Conservation (phyloP, 1,140 invertebrate genomes). For the Lepeophtheirus salmonis region DNA sequence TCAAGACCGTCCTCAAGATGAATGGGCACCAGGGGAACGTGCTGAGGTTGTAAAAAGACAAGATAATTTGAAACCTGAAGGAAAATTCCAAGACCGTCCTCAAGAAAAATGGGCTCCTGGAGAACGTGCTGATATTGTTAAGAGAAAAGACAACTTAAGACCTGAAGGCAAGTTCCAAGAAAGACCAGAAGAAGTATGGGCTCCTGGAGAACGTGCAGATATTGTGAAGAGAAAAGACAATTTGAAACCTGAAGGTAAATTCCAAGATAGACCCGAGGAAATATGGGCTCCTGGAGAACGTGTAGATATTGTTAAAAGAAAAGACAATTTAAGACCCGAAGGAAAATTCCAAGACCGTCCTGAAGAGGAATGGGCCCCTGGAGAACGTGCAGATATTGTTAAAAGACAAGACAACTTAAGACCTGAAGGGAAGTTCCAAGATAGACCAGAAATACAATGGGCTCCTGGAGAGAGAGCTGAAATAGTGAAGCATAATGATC, state of each 20-base stretch:
- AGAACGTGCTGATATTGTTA: constrained; percentile 29
- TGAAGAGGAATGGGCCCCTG: constrained; percentile 18
- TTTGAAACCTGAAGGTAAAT: constrained; percentile 23
- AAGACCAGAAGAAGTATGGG: constrained; percentile 21
- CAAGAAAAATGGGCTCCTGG: constrained; percentile 25
- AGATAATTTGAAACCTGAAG: constrained; percentile 8
- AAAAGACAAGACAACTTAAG: constrained; percentile 34
- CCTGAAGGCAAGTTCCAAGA: constrained; percentile 38
- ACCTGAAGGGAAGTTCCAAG: constrained; percentile 37
- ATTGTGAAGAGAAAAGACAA: constrained; percentile 18
- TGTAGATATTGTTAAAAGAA: constrained; percentile 20
- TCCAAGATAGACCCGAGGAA: constrained; percentile 25
- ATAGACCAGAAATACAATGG: constrained; percentile 22
- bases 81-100: constrained; percentile 26
- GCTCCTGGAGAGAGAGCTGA: constrained; percentile 22
- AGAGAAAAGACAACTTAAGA: constrained; percentile 34
- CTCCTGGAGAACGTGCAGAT: constrained; percentile 22
- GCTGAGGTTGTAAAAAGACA: constrained; percentile 22
- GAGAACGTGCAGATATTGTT: constrained; percentile 22
- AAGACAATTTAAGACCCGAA: constrained; percentile 25
- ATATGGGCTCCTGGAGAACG: constrained; percentile 25
- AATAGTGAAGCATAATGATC: constrained; percentile 17
- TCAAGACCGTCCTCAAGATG: constrained; percentile 18
- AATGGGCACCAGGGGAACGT: constrained; percentile 15
- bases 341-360: constrained; percentile 21